Base-by-base conservation (phyloP, 2,888 invertebrate species). In the Drosophila birchii region DNA sequence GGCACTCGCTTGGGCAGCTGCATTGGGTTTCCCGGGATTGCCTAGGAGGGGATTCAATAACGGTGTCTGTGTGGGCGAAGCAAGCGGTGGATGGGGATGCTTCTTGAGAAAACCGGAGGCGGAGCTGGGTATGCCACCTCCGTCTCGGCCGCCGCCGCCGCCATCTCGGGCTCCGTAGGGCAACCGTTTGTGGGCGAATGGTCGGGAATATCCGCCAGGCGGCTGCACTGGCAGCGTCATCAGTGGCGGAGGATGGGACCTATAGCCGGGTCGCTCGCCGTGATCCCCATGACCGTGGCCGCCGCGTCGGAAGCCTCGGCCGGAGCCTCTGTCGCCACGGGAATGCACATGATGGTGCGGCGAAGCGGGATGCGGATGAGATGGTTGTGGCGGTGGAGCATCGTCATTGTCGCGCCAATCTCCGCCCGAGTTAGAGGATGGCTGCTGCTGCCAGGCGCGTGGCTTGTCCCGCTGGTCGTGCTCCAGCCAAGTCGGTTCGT, bases 151-250 rank as follows among this genome's bases (percentile, higher is more conserved):
- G 7, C 43, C 38, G 2, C 47, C 55, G 6, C 51, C 34, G 43
- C 91, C 91, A 56, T 92, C 64, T 1, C 64, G 49, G 9, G 68
- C 80, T 47, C 91, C 92, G 54, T 92, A 92, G 0, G 92, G 90
- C 80, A 92, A 79, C n/a, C 92, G 86, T 64, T 92, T 92, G 56
- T 88, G 86, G 0, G 90, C 90, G 69, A 92, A 92, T 2, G 88
- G 89, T 16, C 92, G 88, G 2, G 89, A 79, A 59, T 86, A 91
- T 3, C 83, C 89, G 36, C 90, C 91, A 0, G 89, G 90, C 1
- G 89, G 87, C 6, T 84, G 81, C n/a, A 88, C 90, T 5, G 92
- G 91, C 58, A 91, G 73, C 20, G 90, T 91, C 91, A 92, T 91
- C 29, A 92, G 55, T 4, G 91, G 89, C 6, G 91, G 92, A 14